Evolutionary conservation across 2,888 invertebrate genomes (phyloP).

Genomic region (Stomorhina lunata): DNA sequence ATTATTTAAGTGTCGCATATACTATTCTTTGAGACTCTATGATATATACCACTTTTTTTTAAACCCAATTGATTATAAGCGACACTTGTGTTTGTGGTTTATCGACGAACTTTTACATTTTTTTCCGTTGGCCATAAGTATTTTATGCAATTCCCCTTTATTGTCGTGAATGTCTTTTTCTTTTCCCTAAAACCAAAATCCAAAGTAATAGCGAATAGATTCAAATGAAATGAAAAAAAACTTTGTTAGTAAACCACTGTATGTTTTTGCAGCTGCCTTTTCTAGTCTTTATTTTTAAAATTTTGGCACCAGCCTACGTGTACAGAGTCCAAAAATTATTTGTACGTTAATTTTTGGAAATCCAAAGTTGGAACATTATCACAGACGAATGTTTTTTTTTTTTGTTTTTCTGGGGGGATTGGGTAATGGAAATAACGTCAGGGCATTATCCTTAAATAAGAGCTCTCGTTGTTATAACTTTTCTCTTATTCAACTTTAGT

Average conservation of each 20-base stretch:
- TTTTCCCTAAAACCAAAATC: neutral
- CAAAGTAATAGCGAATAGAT: constrained; percentile 8
- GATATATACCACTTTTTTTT: constrained; percentile 34
- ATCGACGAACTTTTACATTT: neutral
- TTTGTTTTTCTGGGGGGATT: constrained; percentile 34
- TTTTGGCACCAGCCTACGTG: constrained; percentile 78
- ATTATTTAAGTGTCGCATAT: constrained; percentile 44
- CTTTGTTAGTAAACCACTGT: neutral
- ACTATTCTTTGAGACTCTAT: constrained; percentile 5
- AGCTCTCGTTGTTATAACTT: constrained; percentile 2
- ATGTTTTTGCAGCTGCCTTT: constrained; percentile 1
- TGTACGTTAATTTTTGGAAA: constrained; percentile 65
- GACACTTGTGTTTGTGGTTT: neutral
- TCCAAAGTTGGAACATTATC: constrained; percentile 2
- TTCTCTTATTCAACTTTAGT: neutral
- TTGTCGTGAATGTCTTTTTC: neutral
- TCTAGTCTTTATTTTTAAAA: neutral
- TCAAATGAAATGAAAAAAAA: neutral
- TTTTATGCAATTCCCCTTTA: constrained; percentile 28
- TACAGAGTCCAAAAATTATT: constrained; percentile 75
- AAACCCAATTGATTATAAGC: constrained; percentile 30
- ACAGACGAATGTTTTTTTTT: neutral
- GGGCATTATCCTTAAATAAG: constrained; percentile 56
- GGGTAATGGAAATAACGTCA: constrained; percentile 18
- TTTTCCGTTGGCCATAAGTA: neutral